Evolutionary conservation across 2,888 invertebrate species (phyloP), one percentile per base, ranked within the genome.

Genomic region (Eulithis testata): DNA sequence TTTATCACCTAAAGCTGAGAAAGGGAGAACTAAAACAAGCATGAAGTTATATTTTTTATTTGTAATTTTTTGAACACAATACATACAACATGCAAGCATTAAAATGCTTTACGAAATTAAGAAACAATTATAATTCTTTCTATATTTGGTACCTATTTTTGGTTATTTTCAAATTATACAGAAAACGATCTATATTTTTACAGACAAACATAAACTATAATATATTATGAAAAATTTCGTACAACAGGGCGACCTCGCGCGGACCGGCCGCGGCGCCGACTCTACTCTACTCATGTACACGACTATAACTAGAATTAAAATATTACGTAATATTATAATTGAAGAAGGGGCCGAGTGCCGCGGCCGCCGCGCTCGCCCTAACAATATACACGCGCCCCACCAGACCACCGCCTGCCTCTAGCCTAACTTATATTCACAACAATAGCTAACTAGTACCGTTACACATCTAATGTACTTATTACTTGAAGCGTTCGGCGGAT

Each of bases 1-100:
- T 31, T 31, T 31, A 31, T 31, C 31, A 31, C 31, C 31, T 31
- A 31, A 31, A 31, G 31, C 1, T 31, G 31, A 31, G 31, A 31
- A 9, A 55, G 63, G 61, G 55, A 65, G 59, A 79, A 76, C 72
- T 60, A 5, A 63, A 68, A 68, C 57, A 51, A 81, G 77, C 75
- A 73, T 69, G 62, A 70, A 65, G 56, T 81, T 81, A 88, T 89
- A 90, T 91, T 89, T 91, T 92, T 91, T 91, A 89, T 88, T 91
- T 79, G 84, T 90, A 88, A 87, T 91, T 91, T 91, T 92, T 89
- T 93, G 93, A 93, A 93, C 93, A 93, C 93, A 93, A 93, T 92
- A 93, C 92, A 93, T 93, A 93, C 92, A 91, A 93, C 93, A 92
- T 93, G 93, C 91, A 93, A 93, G 93, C 93, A 93, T 92, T 74